Percentiles rank a stretch among this genome's conserved stretches.
phyloP scores from a whole-genome alignment of 1,140 invertebrate species.

The Contarinia nasturtii region DNA sequence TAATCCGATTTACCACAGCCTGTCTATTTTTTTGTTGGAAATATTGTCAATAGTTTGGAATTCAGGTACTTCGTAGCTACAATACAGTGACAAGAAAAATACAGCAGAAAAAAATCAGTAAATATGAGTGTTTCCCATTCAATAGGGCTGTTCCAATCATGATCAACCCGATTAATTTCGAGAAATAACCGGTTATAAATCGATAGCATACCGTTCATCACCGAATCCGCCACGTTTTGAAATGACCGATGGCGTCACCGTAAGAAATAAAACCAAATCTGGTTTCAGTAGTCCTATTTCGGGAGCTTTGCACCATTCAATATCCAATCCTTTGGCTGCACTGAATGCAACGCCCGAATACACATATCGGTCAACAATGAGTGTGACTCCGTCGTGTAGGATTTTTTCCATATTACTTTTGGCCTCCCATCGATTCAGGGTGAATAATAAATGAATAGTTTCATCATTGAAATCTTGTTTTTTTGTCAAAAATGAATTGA shows the following conservation, averaged over 20 bases:
- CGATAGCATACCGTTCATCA: conserved; percentile 66
- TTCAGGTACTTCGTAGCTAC: conserved; percentile 52
- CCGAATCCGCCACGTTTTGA: conserved; percentile 55
- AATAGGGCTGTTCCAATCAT: too few species aligned
- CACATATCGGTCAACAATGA: conserved; percentile 81
- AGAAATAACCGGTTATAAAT: conserved; percentile 2
- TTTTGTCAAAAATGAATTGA: conserved; percentile 56
- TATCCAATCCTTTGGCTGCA: conserved; percentile 52
- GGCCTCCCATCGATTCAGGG: conserved; percentile 85
- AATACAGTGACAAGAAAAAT: too few species aligned
- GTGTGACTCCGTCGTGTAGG: conserved; percentile 47
- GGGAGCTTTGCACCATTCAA: conserved; percentile 69
- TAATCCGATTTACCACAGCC: too few species aligned
- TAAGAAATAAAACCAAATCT: conserved; percentile 68
- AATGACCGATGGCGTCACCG: conserved; percentile 36
- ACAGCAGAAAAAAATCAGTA: too few species aligned
- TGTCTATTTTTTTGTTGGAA: too few species aligned
- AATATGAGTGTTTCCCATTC: too few species aligned
- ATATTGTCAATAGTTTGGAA: too few species aligned
- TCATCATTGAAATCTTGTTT: conserved; percentile 56
- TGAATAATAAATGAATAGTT: conserved; percentile 76
- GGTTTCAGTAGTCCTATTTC: conserved; percentile 73
- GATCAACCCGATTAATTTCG: too few species aligned
- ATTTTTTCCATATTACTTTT: conserved; percentile 42
- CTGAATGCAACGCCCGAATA: conserved; percentile 78